phyloP scores from a whole-genome alignment of 2,888 invertebrate genomes.

The Scaptomyza reducta region DNA sequence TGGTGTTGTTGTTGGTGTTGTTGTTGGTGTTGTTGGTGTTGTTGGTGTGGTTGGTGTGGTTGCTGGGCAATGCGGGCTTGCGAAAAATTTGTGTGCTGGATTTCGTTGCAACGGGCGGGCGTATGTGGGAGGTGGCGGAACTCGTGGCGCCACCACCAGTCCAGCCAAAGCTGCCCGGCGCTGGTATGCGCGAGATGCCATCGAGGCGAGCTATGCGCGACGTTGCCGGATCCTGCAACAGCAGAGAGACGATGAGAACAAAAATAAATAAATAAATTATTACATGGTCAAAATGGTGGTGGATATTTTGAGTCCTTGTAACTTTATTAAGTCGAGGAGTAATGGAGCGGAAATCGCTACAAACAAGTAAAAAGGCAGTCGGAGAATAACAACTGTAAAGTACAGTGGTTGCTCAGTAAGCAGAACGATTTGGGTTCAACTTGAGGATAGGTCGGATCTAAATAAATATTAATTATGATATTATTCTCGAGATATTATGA shows the following conservation, averaged over 20 bases:
- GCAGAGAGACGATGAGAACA: conserved; percentile 36
- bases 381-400: neutral
- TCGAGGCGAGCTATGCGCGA: conserved; percentile 83
- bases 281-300: neutral
- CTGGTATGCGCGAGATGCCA: conserved; percentile 81
- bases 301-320: neutral
- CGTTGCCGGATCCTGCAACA: conserved; percentile 83
- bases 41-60: too few relatives aligned
- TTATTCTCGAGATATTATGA: too few relatives aligned
- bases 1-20: too few relatives aligned
- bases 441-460: too few relatives aligned
- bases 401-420: neutral
- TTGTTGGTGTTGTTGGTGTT: too few relatives aligned
- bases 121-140: conserved; percentile 55
- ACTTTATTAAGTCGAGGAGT: conserved; percentile 5
- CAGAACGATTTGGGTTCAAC: neutral
- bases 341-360: neutral
- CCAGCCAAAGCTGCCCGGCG: conserved; percentile 75
- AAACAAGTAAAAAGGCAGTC: neutral
- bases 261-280: neutral
- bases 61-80: conserved; percentile 61
- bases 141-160: conserved; percentile 18
- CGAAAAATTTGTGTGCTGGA: conserved; percentile 70
- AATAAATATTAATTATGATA: too few relatives aligned
- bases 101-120: conserved; percentile 58